phyloP scores from a whole-genome alignment of 2,797 vertebrate genomes.

The Scolopax rusticola region DNA sequence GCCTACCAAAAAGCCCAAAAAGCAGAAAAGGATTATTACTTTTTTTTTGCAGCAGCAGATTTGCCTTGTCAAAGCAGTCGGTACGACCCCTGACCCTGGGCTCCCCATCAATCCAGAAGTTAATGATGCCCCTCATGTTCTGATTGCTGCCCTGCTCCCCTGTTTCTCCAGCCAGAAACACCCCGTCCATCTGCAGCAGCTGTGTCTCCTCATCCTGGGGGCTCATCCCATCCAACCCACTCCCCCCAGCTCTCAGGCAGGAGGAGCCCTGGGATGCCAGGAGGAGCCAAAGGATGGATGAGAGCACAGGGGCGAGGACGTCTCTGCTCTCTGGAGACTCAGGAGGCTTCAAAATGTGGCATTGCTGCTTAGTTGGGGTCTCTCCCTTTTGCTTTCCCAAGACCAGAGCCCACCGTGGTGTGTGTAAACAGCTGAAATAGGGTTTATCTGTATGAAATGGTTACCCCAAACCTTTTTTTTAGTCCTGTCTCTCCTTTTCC shows the following conservation, averaged over 20 bases:
- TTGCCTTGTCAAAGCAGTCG: background rate
- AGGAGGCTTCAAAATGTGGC: background rate
- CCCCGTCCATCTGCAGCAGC: fast-evolving
- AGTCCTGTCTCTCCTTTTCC: background rate
- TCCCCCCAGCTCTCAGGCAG: background rate
- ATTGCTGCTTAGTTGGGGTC: background rate
- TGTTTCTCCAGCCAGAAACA: background rate
- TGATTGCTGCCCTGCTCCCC: background rate
- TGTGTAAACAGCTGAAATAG: background rate
- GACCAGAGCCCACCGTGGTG: background rate
- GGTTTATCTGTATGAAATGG: background rate
- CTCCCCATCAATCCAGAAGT: background rate
- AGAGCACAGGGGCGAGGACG: fast-evolving
- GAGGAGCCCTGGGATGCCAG: background rate
- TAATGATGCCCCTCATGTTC: background rate
- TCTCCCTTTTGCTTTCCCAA: background rate
- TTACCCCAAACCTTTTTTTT: background rate
- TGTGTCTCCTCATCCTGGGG: background rate
- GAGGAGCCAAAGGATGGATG: background rate
- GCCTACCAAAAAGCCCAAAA: background rate
- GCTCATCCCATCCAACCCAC: background rate
- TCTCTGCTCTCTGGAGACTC: background rate
- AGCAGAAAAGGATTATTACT: background rate
- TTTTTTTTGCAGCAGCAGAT: background rate
- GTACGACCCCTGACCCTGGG: background rate